Conservation (phyloP, 2,797 vertebrate genomes). For the Clarias laeviceps region DNA sequence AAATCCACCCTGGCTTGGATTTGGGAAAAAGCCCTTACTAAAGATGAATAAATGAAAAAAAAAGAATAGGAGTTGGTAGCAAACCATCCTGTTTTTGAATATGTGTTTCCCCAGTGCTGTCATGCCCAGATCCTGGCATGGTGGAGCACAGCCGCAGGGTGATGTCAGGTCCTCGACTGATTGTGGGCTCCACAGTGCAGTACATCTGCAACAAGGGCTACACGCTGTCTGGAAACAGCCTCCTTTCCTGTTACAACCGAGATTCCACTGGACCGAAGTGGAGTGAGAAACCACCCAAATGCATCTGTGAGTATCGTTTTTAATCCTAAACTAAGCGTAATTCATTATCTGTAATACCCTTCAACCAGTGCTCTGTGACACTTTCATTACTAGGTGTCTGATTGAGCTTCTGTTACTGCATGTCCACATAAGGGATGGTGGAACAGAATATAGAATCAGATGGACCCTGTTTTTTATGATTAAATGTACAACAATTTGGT, state of each 20-base stretch:
- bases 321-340: background rate
- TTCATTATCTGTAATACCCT: slow-evolving; percentile 3
- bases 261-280: slow-evolving; percentile 86
- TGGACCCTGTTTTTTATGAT: background rate
- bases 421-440: background rate
- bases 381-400: slow-evolving; percentile 24
- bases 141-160: slow-evolving; percentile 88
- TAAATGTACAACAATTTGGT: background rate
- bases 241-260: slow-evolving; percentile 86
- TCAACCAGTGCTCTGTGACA: background rate
- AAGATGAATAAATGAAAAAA: background rate
- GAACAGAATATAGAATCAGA: background rate
- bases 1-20: background rate
- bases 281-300: slow-evolving; percentile 89
- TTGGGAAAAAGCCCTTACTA: background rate
- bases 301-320: slow-evolving; percentile 80
- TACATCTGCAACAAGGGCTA: slow-evolving; percentile 90
- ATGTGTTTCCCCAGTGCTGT: slow-evolving; percentile 75
- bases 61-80: background rate
- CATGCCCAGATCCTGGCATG: slow-evolving; percentile 86
- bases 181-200: slow-evolving; percentile 86
- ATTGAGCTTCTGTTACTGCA: slow-evolving; percentile 2
- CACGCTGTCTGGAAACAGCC: slow-evolving; percentile 80
- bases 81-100: slow-evolving; percentile 8
- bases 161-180: slow-evolving; percentile 84